phyloP scores from a whole-genome alignment of 2,797 vertebrate species.

The Micromesistius poutassou region DNA sequence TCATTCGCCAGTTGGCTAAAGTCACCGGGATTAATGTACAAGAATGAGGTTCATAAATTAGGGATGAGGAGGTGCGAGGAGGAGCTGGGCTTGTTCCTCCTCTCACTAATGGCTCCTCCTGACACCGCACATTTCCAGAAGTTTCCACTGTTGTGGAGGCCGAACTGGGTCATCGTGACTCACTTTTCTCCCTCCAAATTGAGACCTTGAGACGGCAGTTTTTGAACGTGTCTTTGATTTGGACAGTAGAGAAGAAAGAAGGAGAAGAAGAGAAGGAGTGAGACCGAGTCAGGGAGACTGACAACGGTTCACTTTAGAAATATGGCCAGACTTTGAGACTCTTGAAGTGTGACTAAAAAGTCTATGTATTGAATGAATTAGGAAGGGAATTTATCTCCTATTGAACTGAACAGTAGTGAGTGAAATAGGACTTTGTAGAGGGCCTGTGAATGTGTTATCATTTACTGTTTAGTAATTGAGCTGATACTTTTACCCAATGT shows the following conservation, averaged over 20 bases:
- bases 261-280: not conserved
- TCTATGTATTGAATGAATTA: no score
- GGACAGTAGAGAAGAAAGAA: not conserved
- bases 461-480: not conserved
- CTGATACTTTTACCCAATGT: not conserved
- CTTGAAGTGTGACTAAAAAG: not conserved
- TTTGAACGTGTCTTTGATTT: not conserved
- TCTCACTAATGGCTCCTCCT: slow-evolving; percentile 42
- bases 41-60: slow-evolving; percentile 33
- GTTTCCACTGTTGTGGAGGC: slow-evolving; percentile 28
- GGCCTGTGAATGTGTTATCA: not conserved
- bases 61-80: slow-evolving; percentile 38
- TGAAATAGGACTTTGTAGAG: no score
- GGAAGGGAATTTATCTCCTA: no score
- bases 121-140: slow-evolving; percentile 38
- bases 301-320: not conserved
- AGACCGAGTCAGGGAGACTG: not conserved
- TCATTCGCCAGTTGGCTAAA: slow-evolving; percentile 27
- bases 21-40: slow-evolving; percentile 24
- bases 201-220: slow-evolving; percentile 25
- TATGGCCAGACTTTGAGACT: not conserved
- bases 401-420: no score
- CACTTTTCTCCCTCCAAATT: slow-evolving; percentile 39
- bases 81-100: slow-evolving; percentile 23
- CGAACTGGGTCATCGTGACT: slow-evolving; percentile 56